Conservation (phyloP, 2,113 vertebrate species). For the Chauna torquata region DNA sequence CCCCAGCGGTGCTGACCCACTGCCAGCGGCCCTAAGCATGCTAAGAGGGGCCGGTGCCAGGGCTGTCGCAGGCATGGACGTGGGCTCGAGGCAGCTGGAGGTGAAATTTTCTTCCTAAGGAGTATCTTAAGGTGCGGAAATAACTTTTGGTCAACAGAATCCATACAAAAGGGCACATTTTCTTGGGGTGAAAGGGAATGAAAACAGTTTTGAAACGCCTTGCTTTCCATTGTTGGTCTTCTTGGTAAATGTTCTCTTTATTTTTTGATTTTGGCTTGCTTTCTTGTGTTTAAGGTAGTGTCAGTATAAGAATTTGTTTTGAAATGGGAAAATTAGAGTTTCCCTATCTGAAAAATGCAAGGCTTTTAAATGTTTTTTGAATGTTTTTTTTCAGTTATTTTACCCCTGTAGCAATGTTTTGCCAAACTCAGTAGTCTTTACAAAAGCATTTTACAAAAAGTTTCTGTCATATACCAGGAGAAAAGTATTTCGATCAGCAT, state of each 20-base stretch:
- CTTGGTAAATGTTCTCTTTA: background rate
- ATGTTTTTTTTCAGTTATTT: background rate
- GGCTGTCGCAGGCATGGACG: background rate
- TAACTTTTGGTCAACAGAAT: background rate
- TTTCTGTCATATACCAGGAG: conserved; percentile 6
- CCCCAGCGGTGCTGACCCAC: accelerated
- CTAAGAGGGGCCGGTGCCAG: accelerated
- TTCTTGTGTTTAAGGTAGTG: background rate
- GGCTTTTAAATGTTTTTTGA: background rate
- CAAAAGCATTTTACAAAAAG: background rate
- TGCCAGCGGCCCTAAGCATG: background rate
- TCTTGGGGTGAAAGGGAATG: background rate
- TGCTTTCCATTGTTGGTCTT: background rate
- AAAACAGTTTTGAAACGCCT: background rate
- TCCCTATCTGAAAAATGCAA: background rate
- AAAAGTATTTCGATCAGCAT: conserved; percentile 23
- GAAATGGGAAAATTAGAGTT: background rate
- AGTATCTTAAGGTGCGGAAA: background rate
- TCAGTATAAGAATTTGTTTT: background rate
- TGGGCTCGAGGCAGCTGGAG: background rate
- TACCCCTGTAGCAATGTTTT: background rate
- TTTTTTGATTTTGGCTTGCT: background rate
- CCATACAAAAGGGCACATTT: background rate
- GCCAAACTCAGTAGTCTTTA: background rate
- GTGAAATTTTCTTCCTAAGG: background rate